Conservation (phyloP, 2,113 vertebrate species). For the Oxyura jamaicensis region DNA sequence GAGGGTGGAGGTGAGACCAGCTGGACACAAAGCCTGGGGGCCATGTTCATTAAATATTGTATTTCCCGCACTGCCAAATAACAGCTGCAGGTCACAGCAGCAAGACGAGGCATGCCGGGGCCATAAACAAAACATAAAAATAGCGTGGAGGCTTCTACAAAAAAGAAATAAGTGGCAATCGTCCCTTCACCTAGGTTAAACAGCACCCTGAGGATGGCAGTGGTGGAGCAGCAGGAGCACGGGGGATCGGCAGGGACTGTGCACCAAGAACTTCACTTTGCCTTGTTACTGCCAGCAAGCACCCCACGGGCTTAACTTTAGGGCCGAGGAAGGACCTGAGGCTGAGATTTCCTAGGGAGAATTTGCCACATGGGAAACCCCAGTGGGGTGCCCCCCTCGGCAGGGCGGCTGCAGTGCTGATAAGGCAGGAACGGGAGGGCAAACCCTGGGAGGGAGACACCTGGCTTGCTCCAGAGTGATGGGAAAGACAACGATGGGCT, state of each 20-base stretch:
- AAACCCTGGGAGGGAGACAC: background rate
- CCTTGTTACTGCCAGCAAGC: background rate
- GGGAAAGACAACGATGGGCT: fast-evolving
- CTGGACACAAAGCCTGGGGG: background rate
- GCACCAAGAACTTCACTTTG: background rate
- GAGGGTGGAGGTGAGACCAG: background rate
- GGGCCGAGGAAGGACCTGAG: no score
- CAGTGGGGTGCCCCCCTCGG: background rate
- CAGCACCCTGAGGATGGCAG: background rate
- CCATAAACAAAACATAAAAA: background rate
- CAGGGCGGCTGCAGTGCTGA: background rate
- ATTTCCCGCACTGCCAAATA: no score
- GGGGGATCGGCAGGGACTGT: background rate
- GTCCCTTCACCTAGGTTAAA: background rate
- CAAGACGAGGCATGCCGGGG: background rate
- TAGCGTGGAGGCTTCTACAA: background rate
- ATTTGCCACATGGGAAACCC: background rate
- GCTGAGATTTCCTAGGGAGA: fast-evolving
- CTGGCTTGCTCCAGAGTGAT: no score
- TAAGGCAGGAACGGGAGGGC: background rate
- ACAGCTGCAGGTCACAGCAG: fast-evolving
- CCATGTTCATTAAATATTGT: background rate
- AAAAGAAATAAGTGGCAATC: background rate
- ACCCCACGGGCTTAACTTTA: fast-evolving
- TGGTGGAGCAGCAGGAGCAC: background rate